Evolutionary conservation across 2,888 invertebrate genomes (phyloP), one percentile per base, ranked within the genome.

Genomic region (Pandemis cinnamomeana): DNA sequence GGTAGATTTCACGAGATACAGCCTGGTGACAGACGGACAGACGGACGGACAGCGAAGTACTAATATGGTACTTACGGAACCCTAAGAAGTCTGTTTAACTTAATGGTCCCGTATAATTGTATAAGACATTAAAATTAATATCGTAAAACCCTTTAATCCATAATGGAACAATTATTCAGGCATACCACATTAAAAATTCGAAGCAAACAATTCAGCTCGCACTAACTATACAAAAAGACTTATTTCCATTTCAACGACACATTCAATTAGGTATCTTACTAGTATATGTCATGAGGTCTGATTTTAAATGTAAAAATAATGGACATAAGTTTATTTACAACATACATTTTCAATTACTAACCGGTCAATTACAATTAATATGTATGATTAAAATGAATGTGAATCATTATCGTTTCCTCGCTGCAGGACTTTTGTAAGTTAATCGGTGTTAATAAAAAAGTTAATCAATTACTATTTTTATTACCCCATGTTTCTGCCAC

Each of bases 301-400:
- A 58, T 27, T 58, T 58, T 3, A 7, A 27, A 4, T 11, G 8
- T 5, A 2, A 27, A 20, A 11, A 3, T 0, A 27, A 27, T 11
- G 58, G 58, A 27, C 8, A 11, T 58, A 27, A 10, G 58, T 5
- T 10, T 0, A 5, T 58, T 58, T 58, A 10, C 8, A 58, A 27
- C 3, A 27, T 27, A 5, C 10, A 0, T 20, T 48, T 48, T 64
- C 48, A 48, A 64, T 63, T 63, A 63, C 68, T 20, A 41, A 69
- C 73, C 48, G 27, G 64, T 66, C 51, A 70, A 69, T 60, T 73
- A 58, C 69, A 27, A 61, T 55, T 63, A 60, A 70, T 51, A 66
- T 53, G 48, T 58, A 73, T 60, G 44, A 73, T 70, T 64, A 73
- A 64, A 69, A 66, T 73, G 51, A 70, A 66, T 64, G 70, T 73